Conservation (phyloP, 2,113 vertebrate species). For the Mesitornis unicolor region DNA sequence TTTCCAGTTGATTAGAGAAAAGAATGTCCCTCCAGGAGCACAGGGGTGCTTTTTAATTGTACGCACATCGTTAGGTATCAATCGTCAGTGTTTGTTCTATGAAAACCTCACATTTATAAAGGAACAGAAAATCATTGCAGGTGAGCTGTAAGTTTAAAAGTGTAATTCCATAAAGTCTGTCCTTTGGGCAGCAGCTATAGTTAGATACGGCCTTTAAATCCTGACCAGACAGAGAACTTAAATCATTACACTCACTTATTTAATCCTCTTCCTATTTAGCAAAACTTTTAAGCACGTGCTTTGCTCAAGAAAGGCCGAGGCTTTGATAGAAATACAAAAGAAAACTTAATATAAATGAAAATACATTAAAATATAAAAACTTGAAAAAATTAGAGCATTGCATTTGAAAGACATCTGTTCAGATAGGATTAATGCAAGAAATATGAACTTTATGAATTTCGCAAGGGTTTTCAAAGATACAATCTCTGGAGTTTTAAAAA, state of each 20-base stretch:
- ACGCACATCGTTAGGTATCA: neutral
- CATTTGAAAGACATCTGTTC: conserved; percentile 35
- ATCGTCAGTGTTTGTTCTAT: neutral
- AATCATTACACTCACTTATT: neutral
- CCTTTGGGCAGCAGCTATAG: neutral
- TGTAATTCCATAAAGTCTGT: neutral
- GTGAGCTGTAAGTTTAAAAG: neutral
- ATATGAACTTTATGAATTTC: conserved; percentile 58
- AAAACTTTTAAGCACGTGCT: neutral
- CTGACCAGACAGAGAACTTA: neutral
- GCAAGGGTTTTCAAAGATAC: conserved; percentile 58
- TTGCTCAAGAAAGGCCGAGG: neutral
- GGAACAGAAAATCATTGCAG: neutral
- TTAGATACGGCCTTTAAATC: neutral
- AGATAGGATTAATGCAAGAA: conserved; percentile 42
- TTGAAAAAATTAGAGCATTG: conserved; percentile 39
- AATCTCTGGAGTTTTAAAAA: conserved; percentile 65
- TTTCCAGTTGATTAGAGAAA: neutral
- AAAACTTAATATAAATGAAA: conserved; percentile 25
- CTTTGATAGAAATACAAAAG: neutral
- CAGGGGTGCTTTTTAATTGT: neutral
- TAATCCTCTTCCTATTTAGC: conserved; percentile 1
- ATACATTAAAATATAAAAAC: neutral
- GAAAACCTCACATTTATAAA: neutral
- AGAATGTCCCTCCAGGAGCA: neutral